A percentile compares a stretch with the other conserved stretches of the same genome.
Conservation (phyloP, 2,888 invertebrate species). For the Pristionchus fissidentatus region DNA sequence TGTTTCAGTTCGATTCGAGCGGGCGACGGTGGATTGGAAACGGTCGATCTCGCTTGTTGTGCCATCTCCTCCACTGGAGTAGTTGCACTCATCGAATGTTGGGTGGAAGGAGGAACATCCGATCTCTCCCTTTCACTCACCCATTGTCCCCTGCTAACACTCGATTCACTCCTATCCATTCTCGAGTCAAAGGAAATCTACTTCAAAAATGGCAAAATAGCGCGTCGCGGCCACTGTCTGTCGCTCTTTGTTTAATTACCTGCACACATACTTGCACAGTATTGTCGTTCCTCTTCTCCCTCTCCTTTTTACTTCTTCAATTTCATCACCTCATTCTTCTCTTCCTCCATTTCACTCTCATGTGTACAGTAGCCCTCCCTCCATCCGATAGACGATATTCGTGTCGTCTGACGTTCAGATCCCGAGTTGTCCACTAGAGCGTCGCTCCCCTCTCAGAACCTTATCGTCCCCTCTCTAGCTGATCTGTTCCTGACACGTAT, state of each 20-base stretch:
- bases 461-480: not conserved
- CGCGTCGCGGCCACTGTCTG: constrained; percentile 21
- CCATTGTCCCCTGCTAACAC: constrained; percentile 51
- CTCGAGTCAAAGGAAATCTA: not conserved
- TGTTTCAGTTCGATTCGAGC: constrained; percentile 30
- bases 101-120: constrained; percentile 51
- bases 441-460: not conserved
- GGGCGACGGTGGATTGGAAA: constrained; percentile 52
- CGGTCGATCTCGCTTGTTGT: constrained; percentile 60
- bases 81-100: constrained; percentile 51
- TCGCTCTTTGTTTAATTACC: constrained; percentile 25
- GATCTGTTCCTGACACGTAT: no score
- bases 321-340: not conserved
- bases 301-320: not conserved
- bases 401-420: not conserved
- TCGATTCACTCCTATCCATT: not conserved
- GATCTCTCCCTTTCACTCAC: constrained; percentile 59
- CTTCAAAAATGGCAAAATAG: constrained; percentile 43
- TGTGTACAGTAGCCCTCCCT: not conserved
- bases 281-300: not conserved
- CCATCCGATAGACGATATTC: not conserved
- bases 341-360: not conserved
- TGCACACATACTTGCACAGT: constrained; percentile 8
- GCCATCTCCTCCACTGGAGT: constrained; percentile 52
- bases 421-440: not conserved